phyloP scores from a whole-genome alignment of 2,797 vertebrate genomes.

The Atherinosoma microstoma region DNA sequence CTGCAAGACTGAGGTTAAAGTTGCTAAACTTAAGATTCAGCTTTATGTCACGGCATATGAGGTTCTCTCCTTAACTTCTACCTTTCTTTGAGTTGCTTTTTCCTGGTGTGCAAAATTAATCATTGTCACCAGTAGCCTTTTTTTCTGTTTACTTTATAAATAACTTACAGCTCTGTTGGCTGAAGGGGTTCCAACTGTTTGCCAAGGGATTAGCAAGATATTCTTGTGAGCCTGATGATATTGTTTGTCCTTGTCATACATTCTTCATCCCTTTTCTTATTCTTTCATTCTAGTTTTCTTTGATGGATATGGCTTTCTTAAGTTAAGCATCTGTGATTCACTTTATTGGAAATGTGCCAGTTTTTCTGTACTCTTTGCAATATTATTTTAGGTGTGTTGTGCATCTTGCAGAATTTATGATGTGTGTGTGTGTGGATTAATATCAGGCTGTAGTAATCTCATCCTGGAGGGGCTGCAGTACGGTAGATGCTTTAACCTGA shows the following conservation, averaged over 20 bases:
- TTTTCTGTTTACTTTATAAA: slow-evolving; percentile 52
- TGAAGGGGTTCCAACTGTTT: slow-evolving; percentile 66
- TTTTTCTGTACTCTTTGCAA: slow-evolving; percentile 51
- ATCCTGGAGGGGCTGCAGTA: slow-evolving; percentile 39
- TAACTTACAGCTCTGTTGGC: slow-evolving; percentile 71
- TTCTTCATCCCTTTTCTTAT: slow-evolving; percentile 24
- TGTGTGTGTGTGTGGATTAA: slow-evolving; percentile 38
- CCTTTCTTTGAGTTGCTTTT: slow-evolving; percentile 41
- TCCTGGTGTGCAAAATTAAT: slow-evolving; percentile 49
- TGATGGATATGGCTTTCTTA: slow-evolving; percentile 56
- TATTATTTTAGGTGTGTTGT: slow-evolving; percentile 61
- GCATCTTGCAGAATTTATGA: slow-evolving; percentile 26
- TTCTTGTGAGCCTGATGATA: slow-evolving; percentile 48
- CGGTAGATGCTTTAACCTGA: slow-evolving; percentile 47
- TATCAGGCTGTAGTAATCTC: slow-evolving; percentile 44
- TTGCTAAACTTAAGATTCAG: background rate
- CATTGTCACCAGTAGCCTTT: slow-evolving; percentile 52
- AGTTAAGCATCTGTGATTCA: slow-evolving; percentile 58
- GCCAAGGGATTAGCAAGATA: slow-evolving; percentile 67
- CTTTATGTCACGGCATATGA: slow-evolving; percentile 5
- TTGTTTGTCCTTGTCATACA: slow-evolving; percentile 68
- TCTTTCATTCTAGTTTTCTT: slow-evolving; percentile 26
- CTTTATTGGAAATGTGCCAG: slow-evolving; percentile 64
- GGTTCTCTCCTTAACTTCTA: slow-evolving; percentile 12
- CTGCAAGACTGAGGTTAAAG: background rate